Evolutionary conservation across 2,797 vertebrate species (phyloP).

Genomic region (Cynodonichthys magdalenae): DNA sequence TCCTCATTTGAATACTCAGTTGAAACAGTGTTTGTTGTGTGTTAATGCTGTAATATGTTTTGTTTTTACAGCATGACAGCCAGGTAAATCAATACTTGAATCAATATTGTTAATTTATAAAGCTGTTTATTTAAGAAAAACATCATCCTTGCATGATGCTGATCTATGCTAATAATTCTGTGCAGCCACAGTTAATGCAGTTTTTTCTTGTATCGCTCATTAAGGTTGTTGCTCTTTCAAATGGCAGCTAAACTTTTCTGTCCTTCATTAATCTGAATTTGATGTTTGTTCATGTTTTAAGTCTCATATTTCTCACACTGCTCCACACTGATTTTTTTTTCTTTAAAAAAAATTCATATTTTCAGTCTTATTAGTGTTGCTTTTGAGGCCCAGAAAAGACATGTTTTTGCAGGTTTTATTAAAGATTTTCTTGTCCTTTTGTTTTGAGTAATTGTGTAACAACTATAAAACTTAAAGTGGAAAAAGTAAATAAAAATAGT

Average conservation of each 20-base stretch:
- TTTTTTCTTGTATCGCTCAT: slow-evolving; percentile 33
- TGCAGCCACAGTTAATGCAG: slow-evolving; percentile 22
- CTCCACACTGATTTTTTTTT: neutral
- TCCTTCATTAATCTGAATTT: slow-evolving; percentile 49
- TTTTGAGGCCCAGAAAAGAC: neutral
- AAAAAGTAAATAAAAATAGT: neutral
- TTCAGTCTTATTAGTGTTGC: neutral
- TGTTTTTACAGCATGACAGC: slow-evolving; percentile 87
- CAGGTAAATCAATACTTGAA: slow-evolving; percentile 85
- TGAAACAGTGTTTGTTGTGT: slow-evolving; percentile 22
- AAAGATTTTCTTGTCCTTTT: no score
- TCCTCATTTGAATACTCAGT: neutral
- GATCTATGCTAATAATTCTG: slow-evolving; percentile 30
- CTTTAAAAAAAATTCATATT: slow-evolving; percentile 5
- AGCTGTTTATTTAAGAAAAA: slow-evolving; percentile 8
- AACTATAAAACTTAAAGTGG: neutral
- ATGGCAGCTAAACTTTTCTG: slow-evolving; percentile 27
- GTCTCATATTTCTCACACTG: neutral
- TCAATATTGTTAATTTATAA: neutral
- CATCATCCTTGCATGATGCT: slow-evolving; percentile 77
- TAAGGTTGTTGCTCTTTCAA: slow-evolving; percentile 42
- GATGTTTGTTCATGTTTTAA: slow-evolving; percentile 42
- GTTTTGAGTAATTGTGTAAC: neutral
- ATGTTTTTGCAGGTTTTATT: neutral
- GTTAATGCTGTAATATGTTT: slow-evolving; percentile 59